A percentile compares a stretch with the other conserved stretches of the same genome.
phyloP scores from a whole-genome alignment of 1,140 invertebrate genomes.

The Pissodes strobi region DNA sequence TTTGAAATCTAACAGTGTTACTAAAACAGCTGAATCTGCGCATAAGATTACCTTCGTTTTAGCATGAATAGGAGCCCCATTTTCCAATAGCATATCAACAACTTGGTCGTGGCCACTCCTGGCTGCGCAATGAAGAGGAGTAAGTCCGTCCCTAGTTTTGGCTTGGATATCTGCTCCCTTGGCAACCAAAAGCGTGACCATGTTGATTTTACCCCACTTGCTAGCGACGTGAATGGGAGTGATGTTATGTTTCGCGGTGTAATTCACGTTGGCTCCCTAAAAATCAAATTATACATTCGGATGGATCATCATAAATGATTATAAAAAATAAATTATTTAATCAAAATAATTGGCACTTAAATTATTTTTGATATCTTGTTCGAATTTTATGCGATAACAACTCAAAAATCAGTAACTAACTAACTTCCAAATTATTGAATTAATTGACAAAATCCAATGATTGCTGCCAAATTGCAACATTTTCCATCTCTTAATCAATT shows the following conservation, averaged over 20 bases:
- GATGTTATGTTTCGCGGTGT: conserved; percentile 93
- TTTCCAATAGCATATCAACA: conserved; percentile 88
- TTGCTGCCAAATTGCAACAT: no score
- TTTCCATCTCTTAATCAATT: no score
- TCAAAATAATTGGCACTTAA: neutral
- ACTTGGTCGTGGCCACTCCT: conserved; percentile 96
- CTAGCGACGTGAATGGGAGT: conserved; percentile 92
- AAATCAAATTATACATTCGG: neutral
- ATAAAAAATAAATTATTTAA: neutral
- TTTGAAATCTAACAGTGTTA: no score
- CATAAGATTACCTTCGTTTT: conserved; percentile 97
- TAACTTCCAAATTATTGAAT: no score
- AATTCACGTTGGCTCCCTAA: conserved; percentile 93
- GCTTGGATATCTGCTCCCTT: conserved; percentile 92
- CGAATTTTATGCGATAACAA: no score
- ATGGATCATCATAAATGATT: neutral
- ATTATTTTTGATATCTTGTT: no score
- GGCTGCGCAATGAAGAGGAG: conserved; percentile 90
- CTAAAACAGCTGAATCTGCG: no score
- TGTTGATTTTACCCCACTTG: conserved; percentile 95
- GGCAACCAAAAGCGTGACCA: conserved; percentile 79
- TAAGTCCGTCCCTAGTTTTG: conserved; percentile 92
- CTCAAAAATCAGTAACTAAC: no score
- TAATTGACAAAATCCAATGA: no score
- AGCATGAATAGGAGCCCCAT: conserved; percentile 89